phyloP scores from a whole-genome alignment of 2,113 vertebrate genomes.

The Cyprinodon tularosa region DNA sequence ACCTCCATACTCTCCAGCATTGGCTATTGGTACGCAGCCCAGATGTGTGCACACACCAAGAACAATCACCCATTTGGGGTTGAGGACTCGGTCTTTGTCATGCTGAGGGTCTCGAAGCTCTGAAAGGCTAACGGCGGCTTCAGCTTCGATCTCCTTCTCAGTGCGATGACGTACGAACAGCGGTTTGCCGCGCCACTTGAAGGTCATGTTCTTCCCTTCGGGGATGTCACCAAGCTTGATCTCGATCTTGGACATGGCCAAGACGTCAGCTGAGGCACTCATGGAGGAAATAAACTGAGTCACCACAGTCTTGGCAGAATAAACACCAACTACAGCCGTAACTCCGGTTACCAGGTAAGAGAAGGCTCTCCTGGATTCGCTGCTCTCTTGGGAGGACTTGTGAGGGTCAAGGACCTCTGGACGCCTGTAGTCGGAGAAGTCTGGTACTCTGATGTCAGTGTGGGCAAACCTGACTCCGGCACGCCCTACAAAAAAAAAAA shows the following conservation, averaged over 20 bases:
- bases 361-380: slow-evolving; percentile 82
- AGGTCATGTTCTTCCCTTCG: slow-evolving; percentile 92
- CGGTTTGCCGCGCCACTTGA: slow-evolving; percentile 93
- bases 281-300: slow-evolving; percentile 88
- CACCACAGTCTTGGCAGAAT: slow-evolving; percentile 87
- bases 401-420: slow-evolving; percentile 77
- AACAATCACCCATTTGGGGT: slow-evolving; percentile 86
- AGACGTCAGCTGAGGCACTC: slow-evolving; percentile 91
- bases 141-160: slow-evolving; percentile 84
- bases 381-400: slow-evolving; percentile 83
- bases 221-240: slow-evolving; percentile 89
- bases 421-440: slow-evolving; percentile 88
- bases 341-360: slow-evolving; percentile 89
- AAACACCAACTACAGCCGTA: slow-evolving; percentile 78
- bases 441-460: slow-evolving; percentile 86
- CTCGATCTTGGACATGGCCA: slow-evolving; percentile 92
- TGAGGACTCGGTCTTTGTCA: slow-evolving; percentile 84
- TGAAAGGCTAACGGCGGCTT: slow-evolving; percentile 81
- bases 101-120: slow-evolving; percentile 88
- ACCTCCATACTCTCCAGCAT: slow-evolving; percentile 89
- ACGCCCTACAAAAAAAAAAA: too few species aligned
- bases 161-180: slow-evolving; percentile 91
- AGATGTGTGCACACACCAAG: slow-evolving; percentile 91
- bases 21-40: slow-evolving; percentile 91
- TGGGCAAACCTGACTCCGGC: slow-evolving; percentile 82